These are phyloP conservation scores for Molossus molossus DNA, from an alignment of 2,797 vertebrate species.

Conservation along the genomic window DNA sequence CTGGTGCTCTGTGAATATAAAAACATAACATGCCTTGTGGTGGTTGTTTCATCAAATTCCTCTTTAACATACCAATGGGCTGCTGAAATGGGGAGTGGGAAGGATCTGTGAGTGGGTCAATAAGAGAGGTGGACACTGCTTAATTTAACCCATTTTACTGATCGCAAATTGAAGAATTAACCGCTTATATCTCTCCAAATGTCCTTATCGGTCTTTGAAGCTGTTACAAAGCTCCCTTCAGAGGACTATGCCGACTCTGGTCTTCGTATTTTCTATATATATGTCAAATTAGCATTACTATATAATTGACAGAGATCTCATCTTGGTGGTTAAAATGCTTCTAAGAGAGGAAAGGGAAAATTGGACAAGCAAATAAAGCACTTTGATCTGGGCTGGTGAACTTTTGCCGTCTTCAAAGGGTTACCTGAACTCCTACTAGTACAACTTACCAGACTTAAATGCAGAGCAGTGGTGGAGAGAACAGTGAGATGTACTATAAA, in stretches of 20 bases:
- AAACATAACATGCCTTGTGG: background rate
- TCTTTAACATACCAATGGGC: background rate
- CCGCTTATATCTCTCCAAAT: background rate
- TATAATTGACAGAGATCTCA: slow-evolving; percentile 42
- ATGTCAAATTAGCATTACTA: background rate
- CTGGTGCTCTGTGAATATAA: background rate
- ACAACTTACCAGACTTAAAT: slow-evolving; percentile 89
- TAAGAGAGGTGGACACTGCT: slow-evolving; percentile 8
- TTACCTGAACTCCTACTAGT: slow-evolving; percentile 89
- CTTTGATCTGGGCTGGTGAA: slow-evolving; percentile 28
- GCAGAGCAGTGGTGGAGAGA: slow-evolving; percentile 88
- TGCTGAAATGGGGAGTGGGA: background rate
- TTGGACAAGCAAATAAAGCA: background rate
- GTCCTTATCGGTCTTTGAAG: background rate
- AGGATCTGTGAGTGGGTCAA: background rate
- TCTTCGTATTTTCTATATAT: slow-evolving; percentile 22
- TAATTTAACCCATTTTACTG: slow-evolving; percentile 51
- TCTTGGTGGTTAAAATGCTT: slow-evolving; percentile 35
- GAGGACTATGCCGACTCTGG: background rate
- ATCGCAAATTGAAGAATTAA: slow-evolving; percentile 63
- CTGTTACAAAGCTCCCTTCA: background rate
- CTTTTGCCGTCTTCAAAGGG: slow-evolving; percentile 89
- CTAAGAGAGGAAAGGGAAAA: slow-evolving; percentile 25
- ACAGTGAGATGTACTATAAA: slow-evolving; percentile 92
- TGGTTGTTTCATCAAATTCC: background rate